Evolutionary conservation across 2,113 vertebrate species (phyloP), one percentile per base, ranked within the genome.

Genomic region (Globicephala melas): DNA sequence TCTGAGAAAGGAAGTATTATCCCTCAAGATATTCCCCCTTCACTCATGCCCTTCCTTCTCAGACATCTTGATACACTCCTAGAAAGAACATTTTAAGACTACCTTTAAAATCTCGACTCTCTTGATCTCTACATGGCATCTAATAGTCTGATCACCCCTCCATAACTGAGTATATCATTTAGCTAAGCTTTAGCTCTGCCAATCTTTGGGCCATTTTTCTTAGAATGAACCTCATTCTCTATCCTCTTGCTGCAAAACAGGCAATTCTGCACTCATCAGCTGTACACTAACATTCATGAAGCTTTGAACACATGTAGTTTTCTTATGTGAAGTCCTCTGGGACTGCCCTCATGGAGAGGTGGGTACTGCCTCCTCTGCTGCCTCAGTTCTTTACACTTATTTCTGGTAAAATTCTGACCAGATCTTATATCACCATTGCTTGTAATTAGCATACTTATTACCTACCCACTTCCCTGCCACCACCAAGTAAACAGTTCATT

Each of bases 201-300:
- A 12, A 84, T 26, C 60, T 80, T 77, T 21, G 23, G 38, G 3
- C 4, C 25, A 79, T 89, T 36, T 85, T 44, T 36, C 13, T 83
- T 50, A n/a, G 44, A 92, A 80, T 38, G 25, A 1, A 23, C 38
- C 18, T 14, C 65, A 20, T 36, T 85, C 62, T 85, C n/a, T 81
- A 31, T 60, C 38, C 62, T 63, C n/a, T 93, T n/a, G 44, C n/a
- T 88, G 4, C 0, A 26, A 77, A 77, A 77, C 60, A 36, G 3
- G 44, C 10, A 68, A n/a, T 8, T 7, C 15, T 3, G 23, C 33
- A 41, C 33, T 23, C 53, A 14, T 6, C 11, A 2, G 2, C 0
- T 12, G 9, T 15, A 14, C 0, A 5, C 25, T 63, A 10, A 33
- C 5, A 8, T 41, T 65, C 0, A 25, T 60, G 36, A 63, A 60